These are phyloP conservation scores for Tetrapedia diversipes DNA, from an alignment of 2,888 invertebrate genomes.

Conservation along the genomic window DNA sequence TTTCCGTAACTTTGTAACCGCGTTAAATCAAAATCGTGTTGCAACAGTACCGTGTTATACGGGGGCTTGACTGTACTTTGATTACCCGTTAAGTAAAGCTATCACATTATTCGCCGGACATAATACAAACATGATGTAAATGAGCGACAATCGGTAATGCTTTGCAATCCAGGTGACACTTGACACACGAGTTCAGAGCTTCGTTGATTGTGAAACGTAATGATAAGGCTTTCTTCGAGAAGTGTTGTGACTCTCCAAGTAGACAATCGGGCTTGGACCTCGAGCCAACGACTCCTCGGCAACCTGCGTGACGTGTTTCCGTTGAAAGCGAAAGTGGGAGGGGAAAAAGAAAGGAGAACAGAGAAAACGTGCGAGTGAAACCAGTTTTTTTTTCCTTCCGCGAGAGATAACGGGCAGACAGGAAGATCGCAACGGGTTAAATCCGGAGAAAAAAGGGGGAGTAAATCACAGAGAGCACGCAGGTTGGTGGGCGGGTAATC, in stretches of 20 bases:
- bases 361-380: too few species aligned
- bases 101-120: neutral
- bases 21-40: too few species aligned
- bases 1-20: too few species aligned
- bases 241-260: constrained; percentile 28
- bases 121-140: neutral
- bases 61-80: too few species aligned
- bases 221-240: constrained; percentile 30
- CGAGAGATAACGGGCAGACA: neutral
- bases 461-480: constrained; percentile 19
- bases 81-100: too few species aligned
- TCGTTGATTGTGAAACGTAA: constrained; percentile 36
- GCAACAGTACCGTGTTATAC: too few species aligned
- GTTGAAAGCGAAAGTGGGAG: neutral
- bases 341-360: neutral
- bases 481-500: constrained; percentile 38
- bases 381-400: neutral
- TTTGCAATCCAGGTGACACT: constrained; percentile 2
- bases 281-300: constrained; percentile 13
- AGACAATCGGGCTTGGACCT: constrained; percentile 32
- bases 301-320: constrained; percentile 29
- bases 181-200: constrained; percentile 34
- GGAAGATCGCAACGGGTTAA: neutral
- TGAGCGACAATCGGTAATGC: neutral
- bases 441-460: neutral